These are phyloP conservation scores for Cordilura impudica DNA, from an alignment of 2,888 invertebrate species.

Conservation along the genomic window DNA sequence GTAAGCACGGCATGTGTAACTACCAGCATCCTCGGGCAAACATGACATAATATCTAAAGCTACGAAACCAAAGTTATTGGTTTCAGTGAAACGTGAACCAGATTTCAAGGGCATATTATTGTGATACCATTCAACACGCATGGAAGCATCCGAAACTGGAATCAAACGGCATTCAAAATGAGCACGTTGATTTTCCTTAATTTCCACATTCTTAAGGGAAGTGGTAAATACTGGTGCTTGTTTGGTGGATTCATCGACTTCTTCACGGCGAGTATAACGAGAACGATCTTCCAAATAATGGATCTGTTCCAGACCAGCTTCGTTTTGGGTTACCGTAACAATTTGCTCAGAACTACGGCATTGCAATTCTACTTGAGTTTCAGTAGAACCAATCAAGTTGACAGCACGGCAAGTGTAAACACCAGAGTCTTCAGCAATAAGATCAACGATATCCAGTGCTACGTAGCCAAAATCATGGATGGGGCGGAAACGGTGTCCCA, in stretches of 20 bases:
- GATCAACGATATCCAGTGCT: constrained; percentile 95
- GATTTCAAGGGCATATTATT: constrained; percentile 93
- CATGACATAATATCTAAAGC: constrained; percentile 97
- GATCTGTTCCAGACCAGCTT: constrained; percentile 92
- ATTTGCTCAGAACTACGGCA: constrained; percentile 89
- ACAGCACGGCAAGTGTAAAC: constrained; percentile 95
- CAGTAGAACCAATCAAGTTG: constrained; percentile 93
- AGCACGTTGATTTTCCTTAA: constrained; percentile 95
- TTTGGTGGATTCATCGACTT: constrained; percentile 89
- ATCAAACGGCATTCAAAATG: constrained; percentile 96
- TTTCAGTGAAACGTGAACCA: constrained; percentile 96
- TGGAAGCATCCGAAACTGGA: constrained; percentile 94
- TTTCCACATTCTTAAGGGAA: constrained; percentile 92
- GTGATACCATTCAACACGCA: constrained; percentile 97
- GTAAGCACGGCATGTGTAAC: constrained; percentile 94
- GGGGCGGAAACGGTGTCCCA: constrained; percentile 96
- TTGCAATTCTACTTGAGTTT: constrained; percentile 85
- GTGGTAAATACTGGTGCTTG: constrained; percentile 96
- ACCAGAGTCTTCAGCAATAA: constrained; percentile 97
- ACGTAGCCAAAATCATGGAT: constrained; percentile 99
- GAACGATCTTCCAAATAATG: constrained; percentile 92
- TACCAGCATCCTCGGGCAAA: constrained; percentile 97
- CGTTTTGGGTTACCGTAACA: constrained; percentile 90
- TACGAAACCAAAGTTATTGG: constrained; percentile 98
- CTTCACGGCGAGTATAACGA: constrained; percentile 86